Evolutionary conservation across 2,888 invertebrate species (phyloP), one percentile per base, ranked within the genome.

Genomic region (Merodon equestris): DNA sequence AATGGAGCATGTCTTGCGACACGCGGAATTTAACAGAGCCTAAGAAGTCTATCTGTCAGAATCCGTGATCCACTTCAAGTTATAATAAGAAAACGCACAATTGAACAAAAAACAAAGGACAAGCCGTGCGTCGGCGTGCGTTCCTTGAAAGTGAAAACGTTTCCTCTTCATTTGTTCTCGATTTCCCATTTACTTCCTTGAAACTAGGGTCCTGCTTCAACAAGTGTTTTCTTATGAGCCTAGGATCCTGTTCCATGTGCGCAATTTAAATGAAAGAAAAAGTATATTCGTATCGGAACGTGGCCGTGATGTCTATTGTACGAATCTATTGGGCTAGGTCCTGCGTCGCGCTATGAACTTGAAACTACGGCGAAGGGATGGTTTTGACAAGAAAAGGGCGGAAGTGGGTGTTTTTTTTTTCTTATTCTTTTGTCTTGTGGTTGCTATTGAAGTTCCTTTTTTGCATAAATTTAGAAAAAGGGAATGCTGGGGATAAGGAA

Each of bases 111-210:
- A 77, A 66, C 36, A 53, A 64, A 60, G 54, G 51, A 51, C 48
- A 38, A 19, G 19, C 51, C 42, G 12, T 56, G 45, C 66, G 54
- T 48, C 72, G 67, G 73, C 77, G 67, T 19, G 53, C 45, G 77
- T 63, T 73, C 67, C 73, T 73, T 79, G 77, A 79, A 79, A 79
- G 77, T 79, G 73, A 79, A 79, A 79, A 63, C 77, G 73, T 79
- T 79, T 79, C 77, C 77, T 79, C 73, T 63, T 58, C 63, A 54
- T 63, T 73, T 79, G 53, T 73, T 68, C 77, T 79, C 61, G 40
- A 54, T 58, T 68, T 67, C 13, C 67, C 44, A 63, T 73, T 79
- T 64, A 63, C 61, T 79, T 79, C 73, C 73, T 67, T 45, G 73
- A 67, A 72, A 45, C 57, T 12, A 60, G 63, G 18, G 56, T 67